Evolutionary conservation across 1,140 invertebrate genomes (phyloP).

Genomic region (Helicoverpa armigera): DNA sequence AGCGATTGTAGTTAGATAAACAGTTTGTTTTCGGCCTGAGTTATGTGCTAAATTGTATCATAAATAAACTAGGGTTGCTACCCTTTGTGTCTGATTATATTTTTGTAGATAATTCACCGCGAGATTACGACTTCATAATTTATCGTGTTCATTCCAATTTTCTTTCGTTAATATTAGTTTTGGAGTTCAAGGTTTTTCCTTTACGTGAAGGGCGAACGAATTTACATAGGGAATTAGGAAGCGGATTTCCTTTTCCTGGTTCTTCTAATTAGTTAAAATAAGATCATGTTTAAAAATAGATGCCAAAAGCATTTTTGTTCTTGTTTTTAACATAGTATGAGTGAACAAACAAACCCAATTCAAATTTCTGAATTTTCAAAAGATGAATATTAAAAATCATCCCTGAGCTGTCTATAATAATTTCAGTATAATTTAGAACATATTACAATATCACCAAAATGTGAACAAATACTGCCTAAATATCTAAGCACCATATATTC

Average conservation of each 20-base stretch:
- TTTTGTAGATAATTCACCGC: slow-evolving; percentile 26
- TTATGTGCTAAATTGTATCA: slow-evolving; percentile 52
- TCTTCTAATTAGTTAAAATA: too few relatives aligned
- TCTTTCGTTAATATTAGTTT: slow-evolving; percentile 2
- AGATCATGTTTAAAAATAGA: too few relatives aligned
- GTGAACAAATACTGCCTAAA: neutral
- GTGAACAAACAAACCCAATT: too few relatives aligned
- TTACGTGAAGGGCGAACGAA: neutral
- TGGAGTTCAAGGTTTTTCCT: neutral
- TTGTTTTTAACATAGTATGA: too few relatives aligned
- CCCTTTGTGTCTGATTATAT: slow-evolving; percentile 45
- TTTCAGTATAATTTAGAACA: too few relatives aligned
- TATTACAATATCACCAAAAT: neutral
- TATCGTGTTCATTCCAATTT: slow-evolving; percentile 13
- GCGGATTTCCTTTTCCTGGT: neutral
- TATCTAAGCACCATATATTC: neutral
- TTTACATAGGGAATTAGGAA: neutral
- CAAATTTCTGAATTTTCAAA: too few relatives aligned
- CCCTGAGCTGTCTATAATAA: too few relatives aligned
- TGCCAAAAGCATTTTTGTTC: too few relatives aligned
- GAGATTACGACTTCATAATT: slow-evolving; percentile 41
- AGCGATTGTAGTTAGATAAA: slow-evolving; percentile 53
- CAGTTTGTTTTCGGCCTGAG: slow-evolving; percentile 53
- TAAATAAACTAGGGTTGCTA: slow-evolving; percentile 45
- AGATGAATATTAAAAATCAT: too few relatives aligned